Conservation (phyloP, 1,140 invertebrate species). For the Platyscapa corneri region DNA sequence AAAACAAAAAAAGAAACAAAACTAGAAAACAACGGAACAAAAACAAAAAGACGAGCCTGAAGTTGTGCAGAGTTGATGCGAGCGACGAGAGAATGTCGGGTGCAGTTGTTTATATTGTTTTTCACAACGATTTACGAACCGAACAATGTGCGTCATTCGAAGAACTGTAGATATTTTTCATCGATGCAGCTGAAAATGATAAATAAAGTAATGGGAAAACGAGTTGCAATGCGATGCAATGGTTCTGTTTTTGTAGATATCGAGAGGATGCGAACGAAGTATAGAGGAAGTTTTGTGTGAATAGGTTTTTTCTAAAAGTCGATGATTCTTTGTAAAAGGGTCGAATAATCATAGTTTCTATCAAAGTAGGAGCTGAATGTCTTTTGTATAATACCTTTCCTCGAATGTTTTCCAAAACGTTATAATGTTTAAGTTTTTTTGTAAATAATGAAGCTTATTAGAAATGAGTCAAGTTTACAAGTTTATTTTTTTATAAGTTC, state of each 20-base stretch:
- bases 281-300: slow-evolving; percentile 74
- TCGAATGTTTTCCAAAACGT: slow-evolving; percentile 48
- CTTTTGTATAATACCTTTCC: slow-evolving; percentile 54
- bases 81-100: slow-evolving; percentile 20
- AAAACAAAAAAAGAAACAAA: not conserved
- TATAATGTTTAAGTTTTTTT: slow-evolving; percentile 46
- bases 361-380: slow-evolving; percentile 64
- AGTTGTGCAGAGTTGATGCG: slow-evolving; percentile 17
- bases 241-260: slow-evolving; percentile 74
- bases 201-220: slow-evolving; percentile 54
- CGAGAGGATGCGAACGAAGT: slow-evolving; percentile 57
- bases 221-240: slow-evolving; percentile 72
- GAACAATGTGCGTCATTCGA: slow-evolving; percentile 55
- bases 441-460: slow-evolving; percentile 54
- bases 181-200: slow-evolving; percentile 61
- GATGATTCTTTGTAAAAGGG: slow-evolving; percentile 75
- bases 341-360: slow-evolving; percentile 76
- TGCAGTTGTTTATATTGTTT: slow-evolving; percentile 45
- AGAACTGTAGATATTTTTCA: slow-evolving; percentile 75
- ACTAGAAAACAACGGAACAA: not conserved
- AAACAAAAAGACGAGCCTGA: not conserved
- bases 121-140: slow-evolving; percentile 52
- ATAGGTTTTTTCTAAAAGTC: slow-evolving; percentile 74
- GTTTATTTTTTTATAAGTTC: slow-evolving; percentile 50
- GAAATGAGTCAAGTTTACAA: slow-evolving; percentile 49